Conservation (phyloP, 2,113 vertebrate genomes). For the Rhombomys opimus region DNA sequence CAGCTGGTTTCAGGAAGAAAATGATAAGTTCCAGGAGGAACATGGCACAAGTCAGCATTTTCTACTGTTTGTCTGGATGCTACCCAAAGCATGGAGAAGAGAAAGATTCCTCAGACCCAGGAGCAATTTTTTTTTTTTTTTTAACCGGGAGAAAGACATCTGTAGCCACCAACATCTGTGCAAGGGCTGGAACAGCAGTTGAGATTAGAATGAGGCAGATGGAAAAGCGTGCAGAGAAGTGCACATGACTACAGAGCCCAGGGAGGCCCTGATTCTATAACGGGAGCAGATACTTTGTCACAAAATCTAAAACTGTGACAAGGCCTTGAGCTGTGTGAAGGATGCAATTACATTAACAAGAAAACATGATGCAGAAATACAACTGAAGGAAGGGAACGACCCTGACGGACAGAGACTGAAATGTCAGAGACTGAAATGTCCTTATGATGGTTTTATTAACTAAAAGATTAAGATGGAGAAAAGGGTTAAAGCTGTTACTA, state of each 20-base stretch:
- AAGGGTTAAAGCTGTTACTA: background rate
- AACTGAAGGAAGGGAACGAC: background rate
- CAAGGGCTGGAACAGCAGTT: background rate
- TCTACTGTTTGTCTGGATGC: conserved; percentile 51
- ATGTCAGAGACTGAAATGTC: background rate
- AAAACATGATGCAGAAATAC: background rate
- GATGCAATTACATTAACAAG: background rate
- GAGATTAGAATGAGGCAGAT: background rate
- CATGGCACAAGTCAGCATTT: conserved; percentile 46
- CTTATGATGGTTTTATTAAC: background rate
- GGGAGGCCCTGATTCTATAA: background rate
- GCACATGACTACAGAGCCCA: background rate
- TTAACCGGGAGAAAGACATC: background rate
- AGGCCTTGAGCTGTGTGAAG: background rate
- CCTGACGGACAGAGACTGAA: background rate
- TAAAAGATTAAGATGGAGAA: background rate
- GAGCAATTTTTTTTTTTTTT: background rate
- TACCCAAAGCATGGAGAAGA: background rate
- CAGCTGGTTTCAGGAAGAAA: conserved; percentile 55
- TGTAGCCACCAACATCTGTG: background rate
- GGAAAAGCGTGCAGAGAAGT: background rate
- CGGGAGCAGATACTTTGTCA: background rate
- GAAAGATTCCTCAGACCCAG: conserved; percentile 18
- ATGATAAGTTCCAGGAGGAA: conserved; percentile 53
- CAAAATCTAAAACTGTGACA: background rate